phyloP scores from a whole-genome alignment of 1,140 invertebrate genomes.

The Globodera ellingtonae region DNA sequence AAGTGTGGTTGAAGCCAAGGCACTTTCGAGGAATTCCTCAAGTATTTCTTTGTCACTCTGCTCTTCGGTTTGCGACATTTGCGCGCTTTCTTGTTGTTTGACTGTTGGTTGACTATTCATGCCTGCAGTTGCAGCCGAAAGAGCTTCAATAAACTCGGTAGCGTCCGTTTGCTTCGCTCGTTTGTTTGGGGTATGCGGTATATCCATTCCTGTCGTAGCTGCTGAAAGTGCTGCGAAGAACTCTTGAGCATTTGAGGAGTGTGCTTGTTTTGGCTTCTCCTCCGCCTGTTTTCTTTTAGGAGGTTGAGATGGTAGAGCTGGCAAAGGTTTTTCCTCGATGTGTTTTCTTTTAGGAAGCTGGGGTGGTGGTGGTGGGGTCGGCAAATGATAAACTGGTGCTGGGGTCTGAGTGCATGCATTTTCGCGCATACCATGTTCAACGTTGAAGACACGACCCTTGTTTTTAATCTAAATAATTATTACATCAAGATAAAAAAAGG shows the following conservation, averaged over 20 bases:
- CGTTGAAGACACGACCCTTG: slow-evolving; percentile 5
- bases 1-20: no score
- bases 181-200: neutral
- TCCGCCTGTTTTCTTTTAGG: no score
- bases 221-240: neutral
- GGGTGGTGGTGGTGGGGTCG: no score
- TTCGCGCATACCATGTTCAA: neutral
- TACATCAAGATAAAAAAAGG: neutral
- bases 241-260: neutral
- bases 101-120: neutral
- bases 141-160: neutral
- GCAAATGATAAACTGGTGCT: neutral
- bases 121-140: neutral
- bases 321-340: no score
- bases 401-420: neutral
- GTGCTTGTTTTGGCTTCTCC: no score
- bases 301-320: neutral
- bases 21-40: no score
- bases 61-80: no score
- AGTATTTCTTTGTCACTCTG: no score
- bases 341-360: neutral
- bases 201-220: neutral
- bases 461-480: neutral
- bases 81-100: no score
- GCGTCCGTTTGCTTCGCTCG: no score